phyloP scores from a whole-genome alignment of 53 echinoderm and acorn worm genomes.

The Paracentrotus lividus region DNA sequence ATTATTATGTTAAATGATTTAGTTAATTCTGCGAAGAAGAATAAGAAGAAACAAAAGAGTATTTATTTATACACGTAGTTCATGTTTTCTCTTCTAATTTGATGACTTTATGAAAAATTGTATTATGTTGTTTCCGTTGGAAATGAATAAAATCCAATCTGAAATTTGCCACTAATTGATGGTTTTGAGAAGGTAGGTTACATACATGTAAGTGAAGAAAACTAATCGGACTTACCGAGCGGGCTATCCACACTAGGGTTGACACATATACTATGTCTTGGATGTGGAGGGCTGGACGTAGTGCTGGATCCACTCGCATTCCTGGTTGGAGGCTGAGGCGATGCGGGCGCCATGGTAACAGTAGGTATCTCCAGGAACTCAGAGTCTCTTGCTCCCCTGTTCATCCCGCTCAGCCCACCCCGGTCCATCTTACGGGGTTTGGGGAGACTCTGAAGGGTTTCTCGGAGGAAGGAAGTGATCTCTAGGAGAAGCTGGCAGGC shows the following conservation, averaged over 20 bases:
- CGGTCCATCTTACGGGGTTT: slow-evolving; percentile 92
- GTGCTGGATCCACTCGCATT: slow-evolving; percentile 96
- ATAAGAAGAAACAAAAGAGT: too few species aligned
- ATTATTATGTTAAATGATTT: too few species aligned
- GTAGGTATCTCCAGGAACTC: slow-evolving; percentile 89
- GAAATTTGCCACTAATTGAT: too few species aligned
- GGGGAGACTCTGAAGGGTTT: slow-evolving; percentile 96
- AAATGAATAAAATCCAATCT: too few species aligned
- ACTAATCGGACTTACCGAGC: slow-evolving; percentile 76
- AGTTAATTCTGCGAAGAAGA: too few species aligned
- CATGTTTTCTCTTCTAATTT: too few species aligned
- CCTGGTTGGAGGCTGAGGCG: slow-evolving; percentile 76
- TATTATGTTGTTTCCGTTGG: too few species aligned
- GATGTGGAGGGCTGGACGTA: slow-evolving; percentile 95
- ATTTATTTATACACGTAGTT: too few species aligned
- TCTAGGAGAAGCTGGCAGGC: slow-evolving; percentile 96
- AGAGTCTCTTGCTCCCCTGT: slow-evolving; percentile 81
- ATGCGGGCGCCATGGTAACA: slow-evolving; percentile 74
- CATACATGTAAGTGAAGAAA: too few species aligned
- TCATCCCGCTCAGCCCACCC: slow-evolving; percentile 74
- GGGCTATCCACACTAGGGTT: slow-evolving; percentile 86
- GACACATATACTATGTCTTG: slow-evolving; percentile 79
- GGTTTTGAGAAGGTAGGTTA: not conserved
- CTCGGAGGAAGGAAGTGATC: slow-evolving; percentile 94
- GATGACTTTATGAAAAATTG: too few species aligned